Conservation (phyloP, 1,140 invertebrate genomes). For the Sycophaga agraensis region DNA sequence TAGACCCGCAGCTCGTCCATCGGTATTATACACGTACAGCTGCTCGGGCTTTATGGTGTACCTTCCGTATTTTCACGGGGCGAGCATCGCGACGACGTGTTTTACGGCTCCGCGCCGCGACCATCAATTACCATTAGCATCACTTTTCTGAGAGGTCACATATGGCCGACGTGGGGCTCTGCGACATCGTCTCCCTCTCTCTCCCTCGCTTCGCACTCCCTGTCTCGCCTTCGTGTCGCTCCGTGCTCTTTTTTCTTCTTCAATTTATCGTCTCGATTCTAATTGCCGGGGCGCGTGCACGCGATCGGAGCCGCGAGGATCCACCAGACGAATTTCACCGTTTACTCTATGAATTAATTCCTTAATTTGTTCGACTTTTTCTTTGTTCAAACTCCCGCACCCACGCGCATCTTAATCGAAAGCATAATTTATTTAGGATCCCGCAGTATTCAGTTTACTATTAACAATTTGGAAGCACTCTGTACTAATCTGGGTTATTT, state of each 20-base stretch:
- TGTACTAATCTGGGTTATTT: too few relatives aligned
- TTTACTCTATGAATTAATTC: too few relatives aligned
- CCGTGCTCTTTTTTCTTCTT: neutral
- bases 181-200: too few relatives aligned
- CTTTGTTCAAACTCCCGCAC: too few relatives aligned
- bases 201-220: neutral
- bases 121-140: slow-evolving; percentile 29
- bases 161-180: neutral
- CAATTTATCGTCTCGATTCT: slow-evolving; percentile 8
- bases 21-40: neutral
- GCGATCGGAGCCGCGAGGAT: too few relatives aligned
- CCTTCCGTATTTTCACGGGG: slow-evolving; percentile 5
- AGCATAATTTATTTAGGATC: too few relatives aligned
- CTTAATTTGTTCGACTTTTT: too few relatives aligned
- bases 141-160: slow-evolving; percentile 20
- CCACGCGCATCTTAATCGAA: too few relatives aligned
- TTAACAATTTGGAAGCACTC: too few relatives aligned
- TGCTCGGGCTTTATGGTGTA: neutral
- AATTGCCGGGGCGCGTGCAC: slow-evolving; percentile 2
- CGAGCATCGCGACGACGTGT: neutral
- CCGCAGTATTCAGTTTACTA: too few relatives aligned
- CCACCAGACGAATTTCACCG: too few relatives aligned
- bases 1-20: neutral
- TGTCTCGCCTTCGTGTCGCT: neutral
- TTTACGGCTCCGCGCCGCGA: slow-evolving; percentile 4